Evolutionary conservation across 2,888 invertebrate species (phyloP).

Genomic region (Lasius fuliginosus): DNA sequence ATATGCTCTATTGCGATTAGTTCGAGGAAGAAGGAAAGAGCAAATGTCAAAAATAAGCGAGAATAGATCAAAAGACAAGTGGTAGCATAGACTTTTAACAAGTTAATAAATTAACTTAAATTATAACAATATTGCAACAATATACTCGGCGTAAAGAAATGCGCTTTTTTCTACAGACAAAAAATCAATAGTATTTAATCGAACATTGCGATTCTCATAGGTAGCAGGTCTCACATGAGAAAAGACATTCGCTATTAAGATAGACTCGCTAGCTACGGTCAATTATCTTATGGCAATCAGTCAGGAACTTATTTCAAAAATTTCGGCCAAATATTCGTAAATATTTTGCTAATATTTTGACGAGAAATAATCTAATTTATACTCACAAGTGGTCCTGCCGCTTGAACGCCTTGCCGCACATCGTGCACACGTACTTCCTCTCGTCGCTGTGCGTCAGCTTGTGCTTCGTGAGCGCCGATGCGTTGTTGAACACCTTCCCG

Average conservation of each 20-base stretch:
- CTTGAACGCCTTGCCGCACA: slow-evolving; percentile 99
- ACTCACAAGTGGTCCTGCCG: slow-evolving; percentile 99
- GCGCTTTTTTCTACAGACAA: neutral
- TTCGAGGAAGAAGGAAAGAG: slow-evolving; percentile 5
- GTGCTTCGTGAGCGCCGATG: slow-evolving; percentile 98
- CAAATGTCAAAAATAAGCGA: slow-evolving; percentile 5
- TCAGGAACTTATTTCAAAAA: neutral
- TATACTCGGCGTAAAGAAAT: neutral
- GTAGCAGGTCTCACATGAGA: neutral
- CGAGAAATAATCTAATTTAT: slow-evolving; percentile 62
- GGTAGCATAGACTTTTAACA: neutral
- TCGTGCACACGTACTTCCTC: slow-evolving; percentile 97
- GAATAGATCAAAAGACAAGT: neutral
- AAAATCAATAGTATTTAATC: neutral
- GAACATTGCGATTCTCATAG: neutral
- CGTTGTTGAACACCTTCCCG: slow-evolving; percentile 98
- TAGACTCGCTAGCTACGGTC: neutral
- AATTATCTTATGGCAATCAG: neutral
- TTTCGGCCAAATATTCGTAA: neutral
- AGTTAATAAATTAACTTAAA: neutral
- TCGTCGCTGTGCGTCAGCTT: slow-evolving; percentile 99
- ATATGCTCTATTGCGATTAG: slow-evolving; percentile 13
- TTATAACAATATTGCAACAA: neutral
- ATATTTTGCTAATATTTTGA: neutral
- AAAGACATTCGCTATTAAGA: neutral